A percentile compares a stretch with the other conserved stretches of the same genome.
These are phyloP conservation scores for Sturnira hondurensis DNA, from an alignment of 2,113 vertebrate species.

Conservation along the genomic window DNA sequence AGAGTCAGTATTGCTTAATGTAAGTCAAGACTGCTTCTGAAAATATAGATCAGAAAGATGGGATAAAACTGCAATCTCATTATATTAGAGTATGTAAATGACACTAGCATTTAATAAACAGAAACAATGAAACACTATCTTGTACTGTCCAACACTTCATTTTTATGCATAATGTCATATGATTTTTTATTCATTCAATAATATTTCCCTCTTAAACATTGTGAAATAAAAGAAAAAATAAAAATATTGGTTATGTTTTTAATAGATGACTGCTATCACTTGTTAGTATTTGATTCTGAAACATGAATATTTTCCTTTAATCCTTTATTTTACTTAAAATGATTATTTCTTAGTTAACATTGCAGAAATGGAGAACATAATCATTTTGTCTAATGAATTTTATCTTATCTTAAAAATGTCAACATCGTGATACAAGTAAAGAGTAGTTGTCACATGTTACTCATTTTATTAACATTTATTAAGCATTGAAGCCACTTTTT, in stretches of 20 bases:
- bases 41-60: background rate
- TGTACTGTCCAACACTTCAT: background rate
- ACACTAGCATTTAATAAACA: background rate
- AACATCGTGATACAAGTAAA: background rate
- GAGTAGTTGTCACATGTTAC: background rate
- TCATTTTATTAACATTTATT: background rate
- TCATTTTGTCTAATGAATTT: background rate
- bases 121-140: background rate
- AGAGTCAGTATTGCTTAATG: background rate
- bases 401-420: background rate
- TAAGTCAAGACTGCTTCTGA: background rate
- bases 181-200: background rate
- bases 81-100: background rate
- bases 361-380: background rate
- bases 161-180: background rate
- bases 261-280: background rate
- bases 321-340: background rate
- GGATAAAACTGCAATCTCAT: background rate
- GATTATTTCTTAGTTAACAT: background rate
- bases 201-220: background rate
- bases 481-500: background rate
- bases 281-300: constrained; percentile 6
- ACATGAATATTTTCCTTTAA: background rate
- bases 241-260: background rate
- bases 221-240: background rate